Conservation (phyloP, 2,113 vertebrate species). For the Pardalotus punctatus region DNA sequence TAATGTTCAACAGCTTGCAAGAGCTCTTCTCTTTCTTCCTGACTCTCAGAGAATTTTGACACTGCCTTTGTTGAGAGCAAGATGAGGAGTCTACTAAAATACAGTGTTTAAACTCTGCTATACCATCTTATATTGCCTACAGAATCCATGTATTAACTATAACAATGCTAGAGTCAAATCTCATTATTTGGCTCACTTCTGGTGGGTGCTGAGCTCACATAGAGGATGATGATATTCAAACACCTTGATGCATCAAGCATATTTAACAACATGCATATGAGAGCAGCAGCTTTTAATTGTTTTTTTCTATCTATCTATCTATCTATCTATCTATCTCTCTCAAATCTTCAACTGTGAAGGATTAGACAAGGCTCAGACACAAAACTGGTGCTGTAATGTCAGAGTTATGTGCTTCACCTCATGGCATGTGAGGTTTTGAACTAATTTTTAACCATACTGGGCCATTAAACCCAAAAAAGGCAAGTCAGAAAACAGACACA, state of each 20-base stretch:
- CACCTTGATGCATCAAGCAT: neutral
- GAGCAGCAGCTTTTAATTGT: neutral
- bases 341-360: slow-evolving; percentile 22
- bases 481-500: neutral
- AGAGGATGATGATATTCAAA: neutral
- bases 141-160: neutral
- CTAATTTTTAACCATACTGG: neutral
- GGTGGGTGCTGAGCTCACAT: neutral
- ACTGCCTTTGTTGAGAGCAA: neutral
- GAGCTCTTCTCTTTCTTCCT: neutral
- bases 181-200: neutral
- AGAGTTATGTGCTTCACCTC: slow-evolving; percentile 40
- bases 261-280: neutral
- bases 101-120: neutral
- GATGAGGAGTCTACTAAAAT: neutral
- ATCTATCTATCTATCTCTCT: neutral
- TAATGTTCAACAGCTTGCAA: neutral
- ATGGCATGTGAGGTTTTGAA: neutral
- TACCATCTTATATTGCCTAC: neutral
- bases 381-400: slow-evolving; percentile 26
- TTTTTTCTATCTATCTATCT: neutral
- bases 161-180: neutral
- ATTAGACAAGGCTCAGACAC: neutral
- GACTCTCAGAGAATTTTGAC: neutral
- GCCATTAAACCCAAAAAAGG: slow-evolving; percentile 11